Percentiles rank a stretch among this genome's conserved stretches.
Evolutionary conservation across 2,797 vertebrate species (phyloP).

Genomic region (Cuculus canorus): DNA sequence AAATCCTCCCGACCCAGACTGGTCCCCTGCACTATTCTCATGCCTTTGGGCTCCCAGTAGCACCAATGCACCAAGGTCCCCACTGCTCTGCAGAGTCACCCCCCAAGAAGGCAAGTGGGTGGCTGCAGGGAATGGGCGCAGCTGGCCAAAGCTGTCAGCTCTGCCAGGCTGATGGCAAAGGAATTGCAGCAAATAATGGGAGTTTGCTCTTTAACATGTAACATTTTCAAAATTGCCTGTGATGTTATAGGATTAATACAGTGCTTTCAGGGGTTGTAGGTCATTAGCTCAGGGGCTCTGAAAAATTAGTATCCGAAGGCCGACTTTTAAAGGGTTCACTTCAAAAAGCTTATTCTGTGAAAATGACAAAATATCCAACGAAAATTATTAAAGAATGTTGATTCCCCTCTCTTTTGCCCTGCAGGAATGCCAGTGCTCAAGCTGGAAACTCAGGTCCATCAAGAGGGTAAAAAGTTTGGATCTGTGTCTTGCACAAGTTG

Average conservation of each 20-base stretch:
- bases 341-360: background rate
- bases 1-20: background rate
- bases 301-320: background rate
- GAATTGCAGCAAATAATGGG: conserved; percentile 10
- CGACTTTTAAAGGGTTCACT: background rate
- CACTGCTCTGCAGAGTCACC: background rate
- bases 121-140: background rate
- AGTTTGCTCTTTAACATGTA: background rate
- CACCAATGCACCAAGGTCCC: background rate
- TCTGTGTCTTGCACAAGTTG: background rate
- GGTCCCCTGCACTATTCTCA: background rate
- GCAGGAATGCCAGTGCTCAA: background rate
- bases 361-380: background rate
- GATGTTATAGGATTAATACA: background rate
- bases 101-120: background rate
- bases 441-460: background rate
- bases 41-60: background rate
- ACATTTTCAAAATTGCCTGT: background rate
- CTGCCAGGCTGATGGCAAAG: background rate
- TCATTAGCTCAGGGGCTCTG: background rate
- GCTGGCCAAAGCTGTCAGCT: background rate
- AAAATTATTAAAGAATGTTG: background rate
- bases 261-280: background rate
- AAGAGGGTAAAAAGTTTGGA: background rate
- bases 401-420: background rate